These are phyloP conservation scores for Phoxinus phoxinus DNA, from an alignment of 2,113 vertebrate species.

Conservation along the genomic window DNA sequence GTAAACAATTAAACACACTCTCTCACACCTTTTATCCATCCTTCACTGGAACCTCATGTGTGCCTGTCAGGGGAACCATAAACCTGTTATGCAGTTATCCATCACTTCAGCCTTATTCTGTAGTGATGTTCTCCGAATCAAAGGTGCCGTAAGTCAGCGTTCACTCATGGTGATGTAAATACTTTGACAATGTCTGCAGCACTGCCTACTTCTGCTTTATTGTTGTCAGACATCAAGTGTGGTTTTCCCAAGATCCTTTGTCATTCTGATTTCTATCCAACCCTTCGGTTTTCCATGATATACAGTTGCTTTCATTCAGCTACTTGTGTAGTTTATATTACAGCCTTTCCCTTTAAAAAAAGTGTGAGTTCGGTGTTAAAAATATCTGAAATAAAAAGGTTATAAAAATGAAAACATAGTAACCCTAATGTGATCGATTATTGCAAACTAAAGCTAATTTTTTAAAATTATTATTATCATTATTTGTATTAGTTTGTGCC, in stretches of 20 bases:
- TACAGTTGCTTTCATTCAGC: slow-evolving; percentile 26
- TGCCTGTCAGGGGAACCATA: slow-evolving; percentile 61
- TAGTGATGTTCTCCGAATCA: slow-evolving; percentile 49
- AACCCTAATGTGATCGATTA: neutral
- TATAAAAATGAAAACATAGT: neutral
- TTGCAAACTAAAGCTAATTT: neutral
- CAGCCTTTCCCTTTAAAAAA: neutral
- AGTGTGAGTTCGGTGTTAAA: neutral
- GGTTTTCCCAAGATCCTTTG: slow-evolving; percentile 39
- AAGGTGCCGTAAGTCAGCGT: slow-evolving; percentile 53
- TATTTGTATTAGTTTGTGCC: no score
- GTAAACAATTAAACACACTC: slow-evolving; percentile 57
- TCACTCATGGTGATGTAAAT: slow-evolving; percentile 51
- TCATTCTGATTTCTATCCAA: slow-evolving; percentile 16
- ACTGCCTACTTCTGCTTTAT: slow-evolving; percentile 37
- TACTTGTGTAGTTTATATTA: neutral
- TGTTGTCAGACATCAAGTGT: slow-evolving; percentile 46
- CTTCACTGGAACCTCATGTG: slow-evolving; percentile 53
- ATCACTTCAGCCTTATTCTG: slow-evolving; percentile 50
- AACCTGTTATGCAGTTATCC: slow-evolving; percentile 58
- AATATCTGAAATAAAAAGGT: neutral
- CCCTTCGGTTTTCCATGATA: slow-evolving; percentile 11
- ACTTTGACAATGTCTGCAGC: slow-evolving; percentile 56
- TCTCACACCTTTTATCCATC: slow-evolving; percentile 61
- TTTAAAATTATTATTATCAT: neutral